These are phyloP conservation scores for Zaprionus nigranus DNA, from an alignment of 1,140 invertebrate species.

Conservation along the genomic window DNA sequence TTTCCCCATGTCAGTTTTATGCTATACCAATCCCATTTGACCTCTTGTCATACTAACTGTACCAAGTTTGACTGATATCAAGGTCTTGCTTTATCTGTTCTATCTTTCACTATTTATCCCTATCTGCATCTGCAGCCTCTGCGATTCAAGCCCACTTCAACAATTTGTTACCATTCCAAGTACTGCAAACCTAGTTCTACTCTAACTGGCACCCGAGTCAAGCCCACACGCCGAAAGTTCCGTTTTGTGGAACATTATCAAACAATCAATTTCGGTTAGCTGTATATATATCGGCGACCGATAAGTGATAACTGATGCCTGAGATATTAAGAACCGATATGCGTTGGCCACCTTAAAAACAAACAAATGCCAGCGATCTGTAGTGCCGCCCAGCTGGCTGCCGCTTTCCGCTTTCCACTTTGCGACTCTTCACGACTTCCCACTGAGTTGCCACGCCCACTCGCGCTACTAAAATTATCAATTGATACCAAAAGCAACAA, in stretches of 20 bases:
- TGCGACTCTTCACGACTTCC: neutral
- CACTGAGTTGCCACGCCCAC: slow-evolving; percentile 26
- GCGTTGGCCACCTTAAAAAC: slow-evolving; percentile 18
- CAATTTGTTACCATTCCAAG: neutral
- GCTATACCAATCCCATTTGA: no score
- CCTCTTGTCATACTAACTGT: no score
- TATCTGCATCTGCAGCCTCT: neutral
- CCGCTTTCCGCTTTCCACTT: slow-evolving; percentile 15
- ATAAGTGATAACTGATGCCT: neutral
- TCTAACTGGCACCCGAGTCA: neutral
- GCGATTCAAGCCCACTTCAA: neutral
- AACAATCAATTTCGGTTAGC: neutral
- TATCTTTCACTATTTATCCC: neutral
- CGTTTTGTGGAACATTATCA: neutral
- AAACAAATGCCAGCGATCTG: slow-evolving; percentile 5
- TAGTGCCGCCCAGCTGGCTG: neutral
- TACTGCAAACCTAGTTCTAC: neutral
- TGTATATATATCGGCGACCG: neutral
- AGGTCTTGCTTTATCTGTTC: no score
- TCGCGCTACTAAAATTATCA: neutral
- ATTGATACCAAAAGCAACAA: slow-evolving; percentile 13
- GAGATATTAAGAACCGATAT: neutral
- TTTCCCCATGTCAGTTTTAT: no score
- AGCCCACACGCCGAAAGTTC: neutral
- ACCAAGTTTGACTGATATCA: no score